Base-by-base conservation (phyloP, 1,140 invertebrate species). In the Dryas iulia region DNA sequence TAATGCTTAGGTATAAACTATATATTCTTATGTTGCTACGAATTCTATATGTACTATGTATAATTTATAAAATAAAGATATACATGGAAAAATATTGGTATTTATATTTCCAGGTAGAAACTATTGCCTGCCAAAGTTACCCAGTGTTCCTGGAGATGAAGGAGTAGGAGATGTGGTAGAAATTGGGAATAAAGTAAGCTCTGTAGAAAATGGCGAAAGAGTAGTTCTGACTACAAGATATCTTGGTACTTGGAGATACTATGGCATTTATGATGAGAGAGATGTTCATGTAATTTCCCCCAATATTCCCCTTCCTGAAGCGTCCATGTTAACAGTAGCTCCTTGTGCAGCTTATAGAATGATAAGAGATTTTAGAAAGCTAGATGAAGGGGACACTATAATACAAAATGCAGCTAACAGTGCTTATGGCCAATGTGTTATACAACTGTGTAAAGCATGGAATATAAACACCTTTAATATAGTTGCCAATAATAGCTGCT, bases 341-440 rank as follows among this genome's bases (percentile, higher is more conserved):
- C 98, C 98, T n/a, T 96, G 95, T 72, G 98, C 97, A 10, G 98
- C 98, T 0, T 99, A 97, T 79, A 93, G 98, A 90, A 97, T 99
- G 97, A 84, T 99, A 0, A 96, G 95, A 86, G 97, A 99, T 92
- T 99, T 97, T 94, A 95, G 94, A 21, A 60, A 92, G n/a, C 82
- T 99, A 2, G 92, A 95, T 71, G 93, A 94, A 52, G 98, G 97
- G 18, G 96, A 89, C 62, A 84, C 81, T 28, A 72, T 90, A 1
- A 97, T 99, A 78, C 98, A 99, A 92, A 99, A 99, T 93, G 98
- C 97, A 57, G 97, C 96, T 2, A 99, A 99, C 89, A 98, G 98
- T 80, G 96, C 97, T 10, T 97, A 98, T 69, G 98, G 98, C 0
- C 96, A 98, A 86, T 95, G 96, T 76, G 97, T 99, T 0, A 99